Evolutionary conservation across 1,140 invertebrate genomes (phyloP).

Genomic region (Drosophila kurseongensis): DNA sequence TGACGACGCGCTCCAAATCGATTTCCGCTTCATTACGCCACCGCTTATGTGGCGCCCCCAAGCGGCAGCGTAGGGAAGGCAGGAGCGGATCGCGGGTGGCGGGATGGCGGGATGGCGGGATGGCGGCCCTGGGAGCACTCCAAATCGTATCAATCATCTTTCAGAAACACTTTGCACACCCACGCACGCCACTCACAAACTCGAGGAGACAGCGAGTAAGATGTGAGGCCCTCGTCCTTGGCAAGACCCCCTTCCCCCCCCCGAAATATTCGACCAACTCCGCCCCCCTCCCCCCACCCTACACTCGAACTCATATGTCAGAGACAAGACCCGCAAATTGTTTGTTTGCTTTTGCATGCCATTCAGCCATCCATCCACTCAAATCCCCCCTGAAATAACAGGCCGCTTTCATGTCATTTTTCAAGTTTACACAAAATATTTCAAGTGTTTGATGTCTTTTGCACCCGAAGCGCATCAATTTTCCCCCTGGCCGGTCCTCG

Average conservation of each 20-base stretch:
- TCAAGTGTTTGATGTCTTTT: constrained; percentile 79
- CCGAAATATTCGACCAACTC: not conserved
- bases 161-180: constrained; percentile 60
- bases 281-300: not conserved
- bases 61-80: not conserved
- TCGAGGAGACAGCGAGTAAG: constrained; percentile 29
- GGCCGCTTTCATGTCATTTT: constrained; percentile 73
- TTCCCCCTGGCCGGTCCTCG: constrained; percentile 1
- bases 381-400: constrained; percentile 32
- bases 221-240: constrained; percentile 26
- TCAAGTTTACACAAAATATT: constrained; percentile 81
- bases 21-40: constrained; percentile 81
- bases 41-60: constrained; percentile 34
- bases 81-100: not conserved
- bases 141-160: constrained; percentile 77
- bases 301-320: constrained; percentile 59
- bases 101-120: not conserved
- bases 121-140: constrained; percentile 21
- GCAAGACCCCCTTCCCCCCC: not conserved
- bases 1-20: constrained; percentile 72
- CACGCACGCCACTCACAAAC: constrained; percentile 10
- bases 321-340: constrained; percentile 63
- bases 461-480: constrained; percentile 77
- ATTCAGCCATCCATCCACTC: constrained; percentile 14
- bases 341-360: constrained; percentile 70